phyloP scores from a whole-genome alignment of 2,888 invertebrate species.

The Schrankia costaestrigalis region DNA sequence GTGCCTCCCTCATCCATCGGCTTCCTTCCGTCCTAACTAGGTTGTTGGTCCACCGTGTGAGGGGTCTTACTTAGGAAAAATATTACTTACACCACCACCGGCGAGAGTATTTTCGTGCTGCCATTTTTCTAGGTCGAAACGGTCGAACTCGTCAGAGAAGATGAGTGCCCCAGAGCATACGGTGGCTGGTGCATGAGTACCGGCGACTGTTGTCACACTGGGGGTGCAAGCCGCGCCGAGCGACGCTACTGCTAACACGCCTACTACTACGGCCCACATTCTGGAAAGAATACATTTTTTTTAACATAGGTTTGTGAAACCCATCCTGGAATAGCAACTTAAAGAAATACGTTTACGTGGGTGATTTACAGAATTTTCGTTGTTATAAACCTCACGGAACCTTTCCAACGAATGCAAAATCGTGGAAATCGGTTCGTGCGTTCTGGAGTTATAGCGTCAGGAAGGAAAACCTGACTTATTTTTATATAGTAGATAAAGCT shows the following conservation, averaged over 20 bases:
- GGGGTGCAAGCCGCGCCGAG: slow-evolving; percentile 58
- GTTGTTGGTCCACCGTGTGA: not conserved
- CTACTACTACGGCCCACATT: slow-evolving; percentile 54
- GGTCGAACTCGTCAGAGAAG: slow-evolving; percentile 82
- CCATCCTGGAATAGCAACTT: too few species aligned
- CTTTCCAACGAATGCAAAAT: too few species aligned
- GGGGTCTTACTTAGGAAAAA: not conserved
- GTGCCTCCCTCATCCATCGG: too few species aligned
- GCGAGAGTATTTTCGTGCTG: slow-evolving; percentile 83
- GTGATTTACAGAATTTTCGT: too few species aligned
- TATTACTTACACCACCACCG: slow-evolving; percentile 82
- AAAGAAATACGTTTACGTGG: too few species aligned
- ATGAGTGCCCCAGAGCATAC: slow-evolving; percentile 81
- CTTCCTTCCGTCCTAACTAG: too few species aligned
- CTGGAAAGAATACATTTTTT: slow-evolving; percentile 33
- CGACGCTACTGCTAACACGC: slow-evolving; percentile 46
- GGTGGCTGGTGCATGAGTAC: slow-evolving; percentile 64
- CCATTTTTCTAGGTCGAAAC: slow-evolving; percentile 82
- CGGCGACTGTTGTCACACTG: slow-evolving; percentile 74
- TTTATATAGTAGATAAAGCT: too few species aligned
- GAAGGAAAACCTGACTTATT: too few species aligned
- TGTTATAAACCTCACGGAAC: too few species aligned
- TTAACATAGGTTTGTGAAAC: too few species aligned
- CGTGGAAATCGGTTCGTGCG: too few species aligned
- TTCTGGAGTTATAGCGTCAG: too few species aligned